A percentile compares a stretch with the other conserved stretches of the same genome.
Conservation (phyloP, 2,113 vertebrate genomes). For the Ochotona princeps region DNA sequence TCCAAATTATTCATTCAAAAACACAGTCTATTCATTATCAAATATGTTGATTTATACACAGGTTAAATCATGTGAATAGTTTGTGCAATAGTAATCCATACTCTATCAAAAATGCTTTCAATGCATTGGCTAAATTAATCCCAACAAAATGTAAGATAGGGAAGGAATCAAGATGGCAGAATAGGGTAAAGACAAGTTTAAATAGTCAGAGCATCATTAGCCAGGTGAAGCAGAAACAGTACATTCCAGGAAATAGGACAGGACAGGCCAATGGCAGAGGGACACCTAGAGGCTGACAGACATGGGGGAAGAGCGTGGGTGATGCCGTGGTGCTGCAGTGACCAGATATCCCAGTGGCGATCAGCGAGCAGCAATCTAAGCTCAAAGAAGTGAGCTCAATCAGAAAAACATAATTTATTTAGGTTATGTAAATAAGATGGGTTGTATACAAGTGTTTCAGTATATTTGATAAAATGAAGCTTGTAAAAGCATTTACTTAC, state of each 20-base stretch:
- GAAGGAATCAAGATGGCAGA: too few species aligned
- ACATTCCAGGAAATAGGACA: too few species aligned
- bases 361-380: too few species aligned
- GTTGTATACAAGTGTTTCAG: not conserved
- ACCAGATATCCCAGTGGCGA: too few species aligned
- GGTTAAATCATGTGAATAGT: not conserved
- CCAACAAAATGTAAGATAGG: not conserved
- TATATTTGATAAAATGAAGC: not conserved
- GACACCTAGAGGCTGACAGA: too few species aligned
- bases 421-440: not conserved
- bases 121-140: not conserved
- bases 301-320: too few species aligned
- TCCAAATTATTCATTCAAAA: too few species aligned
- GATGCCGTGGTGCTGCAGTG: too few species aligned
- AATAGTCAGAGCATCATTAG: too few species aligned
- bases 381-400: not conserved
- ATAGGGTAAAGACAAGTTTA: too few species aligned
- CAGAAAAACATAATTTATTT: not conserved
- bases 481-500: not conserved
- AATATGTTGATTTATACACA: not conserved
- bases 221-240: too few species aligned
- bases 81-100: not conserved
- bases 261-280: too few species aligned
- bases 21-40: not conserved
- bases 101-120: not conserved